Conservation (phyloP, 2,888 invertebrate genomes). For the Elmis aenea region DNA sequence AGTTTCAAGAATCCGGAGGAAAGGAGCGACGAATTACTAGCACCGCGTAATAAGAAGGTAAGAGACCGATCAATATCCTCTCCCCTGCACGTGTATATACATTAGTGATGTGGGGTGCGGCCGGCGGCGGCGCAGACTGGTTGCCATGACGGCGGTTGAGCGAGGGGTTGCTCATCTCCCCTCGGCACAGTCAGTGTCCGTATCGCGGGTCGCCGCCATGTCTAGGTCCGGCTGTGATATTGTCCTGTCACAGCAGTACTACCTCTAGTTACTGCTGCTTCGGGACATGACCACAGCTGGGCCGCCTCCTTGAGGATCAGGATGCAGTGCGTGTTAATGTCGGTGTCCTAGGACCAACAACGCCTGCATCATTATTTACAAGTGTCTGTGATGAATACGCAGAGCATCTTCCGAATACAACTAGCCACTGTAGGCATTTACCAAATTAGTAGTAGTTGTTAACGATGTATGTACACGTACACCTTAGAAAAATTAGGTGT, state of each 20-base stretch:
- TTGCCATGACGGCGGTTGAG: constrained; percentile 45
- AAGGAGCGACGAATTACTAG: too few species aligned
- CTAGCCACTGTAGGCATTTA: constrained; percentile 17
- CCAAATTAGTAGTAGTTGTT: constrained; percentile 15
- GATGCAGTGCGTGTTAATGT: constrained; percentile 8
- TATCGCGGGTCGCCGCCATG: constrained; percentile 45
- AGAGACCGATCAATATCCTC: constrained; percentile 35
- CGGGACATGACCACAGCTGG: constrained; percentile 78
- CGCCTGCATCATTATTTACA: constrained; percentile 1
- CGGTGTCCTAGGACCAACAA: constrained; percentile 1
- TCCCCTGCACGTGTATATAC: constrained; percentile 41
- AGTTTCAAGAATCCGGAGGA: too few species aligned
- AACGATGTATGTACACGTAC: constrained; percentile 18
- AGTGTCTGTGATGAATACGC: constrained; percentile 18
- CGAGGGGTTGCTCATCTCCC: constrained; percentile 41
- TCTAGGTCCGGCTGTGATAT: constrained; percentile 62
- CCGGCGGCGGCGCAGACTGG: constrained; percentile 46
- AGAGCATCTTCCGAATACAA: constrained; percentile 13
- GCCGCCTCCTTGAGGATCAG: constrained; percentile 15
- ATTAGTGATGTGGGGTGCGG: constrained; percentile 48
- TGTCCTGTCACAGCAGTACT: constrained; percentile 99
- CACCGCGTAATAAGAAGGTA: constrained; percentile 12
- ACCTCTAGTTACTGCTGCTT: constrained; percentile 79
- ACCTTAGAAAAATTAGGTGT: constrained; percentile 13
- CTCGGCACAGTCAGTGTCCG: constrained; percentile 53